Evolutionary conservation across 2,797 vertebrate genomes (phyloP), one percentile per base, ranked within the genome.

Genomic region (Hypotaenidia okinawae): DNA sequence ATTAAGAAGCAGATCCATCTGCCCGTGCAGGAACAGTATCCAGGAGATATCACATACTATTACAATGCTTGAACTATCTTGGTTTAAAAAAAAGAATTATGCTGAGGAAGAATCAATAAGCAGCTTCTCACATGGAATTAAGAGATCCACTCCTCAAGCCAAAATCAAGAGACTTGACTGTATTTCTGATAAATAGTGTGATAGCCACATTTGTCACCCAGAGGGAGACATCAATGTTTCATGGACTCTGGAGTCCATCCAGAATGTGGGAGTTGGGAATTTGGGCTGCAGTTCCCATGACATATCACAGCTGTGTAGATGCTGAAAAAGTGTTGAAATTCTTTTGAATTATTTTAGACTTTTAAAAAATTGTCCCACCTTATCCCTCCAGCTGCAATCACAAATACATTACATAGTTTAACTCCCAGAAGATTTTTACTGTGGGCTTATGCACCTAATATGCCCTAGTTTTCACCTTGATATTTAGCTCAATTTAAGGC

Each of bases 271-370:
- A 87, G 32, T 14, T 89, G 74, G 23, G 63, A 62, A 77, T 67
- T n/a, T 83, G 72, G 78, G 47, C 67, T 61, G 17, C 43, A 68
- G 45, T 89, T 93, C 81, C 75, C 62, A 85, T 87, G 68, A 95
- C 64, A 37, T 77, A 35, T 64, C n/a, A 33, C 61, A 91, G 49
- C 72, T 68, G 25, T 32, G 23, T 30, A 87, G 64, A 87, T 83
- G 51, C 33, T 49, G 45, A n/a, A 81, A 85, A 87, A 81, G 85
- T 14, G 17, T 55, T 77, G 59, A 89, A 85, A 62, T n/a, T 3
- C 47, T 87, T 94, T 77, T 54, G 11, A 91, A 77, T 83, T 77
- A 77, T 80, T 87, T 87, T 67, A 80, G 54, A 61, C 15, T 61
- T 82, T 61, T 55, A 5, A n/a, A 75, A 52, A 57, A 41, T 55